Evolutionary conservation across 2,888 invertebrate species (phyloP), one percentile per base, ranked within the genome.

Genomic region (Loripinus fragilis): DNA sequence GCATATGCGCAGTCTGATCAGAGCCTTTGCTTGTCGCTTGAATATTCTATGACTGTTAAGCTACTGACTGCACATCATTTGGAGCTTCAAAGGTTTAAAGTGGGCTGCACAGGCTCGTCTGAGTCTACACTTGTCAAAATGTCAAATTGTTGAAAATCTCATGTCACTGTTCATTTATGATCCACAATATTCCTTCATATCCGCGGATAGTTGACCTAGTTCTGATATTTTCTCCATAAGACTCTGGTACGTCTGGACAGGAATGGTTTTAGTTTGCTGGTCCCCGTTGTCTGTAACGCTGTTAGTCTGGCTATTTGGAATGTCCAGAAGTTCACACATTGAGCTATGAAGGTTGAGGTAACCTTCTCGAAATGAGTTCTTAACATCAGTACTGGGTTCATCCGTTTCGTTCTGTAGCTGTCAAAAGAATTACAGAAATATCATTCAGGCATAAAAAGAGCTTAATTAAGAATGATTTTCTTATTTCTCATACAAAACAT

Each of bases 191-290:
- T 60, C 33, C 33, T 60, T 60, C 60, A 60, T 60, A 20, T 60
- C 60, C 30, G 60, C 60, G 30, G 60, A 60, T 3, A 60, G 33
- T 33, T 33, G 60, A 60, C 60, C 20, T 30, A 60, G 60, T 20
- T 60, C 60, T 17, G 60, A 60, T 60, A 60, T 60, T 60, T 60
- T 60, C 60, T 60, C 60, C 30, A 60, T 60, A 5, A 60, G 33
- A 60, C 60, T 20, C 17, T 60, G 60, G 60, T 60, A 60, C 3
- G 60, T 60, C 17, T 60, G 60, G 1, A 60, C 33, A 28, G 60
- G 60, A 60, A 60, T 60, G 60, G 60, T 60, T 20, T 33, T 60
- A 60, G 60, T 60, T 33, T 60, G 60, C 28, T 60, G 60, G 60
- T 60, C 60, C 60, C 30, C 33, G 30, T 28, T 33, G 17, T 60